Evolutionary conservation across 2,888 invertebrate genomes (phyloP), one percentile per base, ranked within the genome.

Genomic region (Eutolmus rufibarbis): DNA sequence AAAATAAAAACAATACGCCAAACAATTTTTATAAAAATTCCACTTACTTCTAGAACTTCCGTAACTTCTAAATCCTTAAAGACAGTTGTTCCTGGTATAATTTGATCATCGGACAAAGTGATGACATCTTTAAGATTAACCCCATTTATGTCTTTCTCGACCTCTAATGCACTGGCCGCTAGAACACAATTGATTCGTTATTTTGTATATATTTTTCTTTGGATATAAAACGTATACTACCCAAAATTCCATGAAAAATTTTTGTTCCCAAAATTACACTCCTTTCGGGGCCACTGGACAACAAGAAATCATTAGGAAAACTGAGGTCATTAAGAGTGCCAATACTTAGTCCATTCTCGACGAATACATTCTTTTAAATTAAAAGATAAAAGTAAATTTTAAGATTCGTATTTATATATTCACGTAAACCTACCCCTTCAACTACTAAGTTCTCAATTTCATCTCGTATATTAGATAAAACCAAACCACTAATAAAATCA

Each of bases 271-370:
- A 90, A n/a, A 95, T 91, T 3, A 91, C 89, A 28, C 92, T 91
- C 5, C 90, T 89, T 14, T 89, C 78, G 8, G 90, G 90, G 14
- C 91, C 91, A 89, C 92, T 91, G 2, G 90, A 90, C 88, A 93
- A 90, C 5, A 95, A 90, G 88, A 92, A 95, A 46, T 94, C 94
- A 12, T 92, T 91, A 0, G 95, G 95, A 90, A 94, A 95, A 81
- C 90, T 89, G 0, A 94, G 89, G 34, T 90, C 90, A 89, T 95
- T 95, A 9, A 95, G 90, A 51, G 89, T 90, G 23, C 91, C 89
- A 28, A 93, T 90, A 1, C 90, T 88, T 19, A 93, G 89, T 28
- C 90, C 87, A 51, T 91, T 90, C 87, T 92, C 91, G 5, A 93
- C 90, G 76, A 91, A 89, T 16, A 94, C 89, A 89, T 92, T 90